phyloP scores from a whole-genome alignment of 2,888 invertebrate genomes.

The Hemaris fuciformis region DNA sequence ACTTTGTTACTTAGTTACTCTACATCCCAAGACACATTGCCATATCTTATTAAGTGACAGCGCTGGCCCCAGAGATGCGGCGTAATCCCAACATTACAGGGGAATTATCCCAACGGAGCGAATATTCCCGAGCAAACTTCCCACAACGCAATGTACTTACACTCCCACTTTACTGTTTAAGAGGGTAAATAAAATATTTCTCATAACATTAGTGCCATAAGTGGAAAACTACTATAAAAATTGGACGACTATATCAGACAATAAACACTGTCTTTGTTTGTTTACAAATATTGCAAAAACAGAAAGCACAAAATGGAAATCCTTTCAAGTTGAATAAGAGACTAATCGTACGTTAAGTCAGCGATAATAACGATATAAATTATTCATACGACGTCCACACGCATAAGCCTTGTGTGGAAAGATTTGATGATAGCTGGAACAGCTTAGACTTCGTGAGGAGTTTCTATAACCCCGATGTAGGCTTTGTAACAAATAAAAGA shows the following conservation, averaged over 20 bases:
- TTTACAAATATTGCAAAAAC: not conserved
- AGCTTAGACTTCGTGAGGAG: slow-evolving; percentile 32
- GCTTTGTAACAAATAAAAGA: not conserved
- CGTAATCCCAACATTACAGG: slow-evolving; percentile 62
- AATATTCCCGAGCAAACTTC: slow-evolving; percentile 45
- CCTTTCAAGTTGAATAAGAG: slow-evolving; percentile 40
- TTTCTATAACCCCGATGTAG: not conserved
- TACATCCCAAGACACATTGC: slow-evolving; percentile 38
- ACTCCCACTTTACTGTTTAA: slow-evolving; percentile 29
- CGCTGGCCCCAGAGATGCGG: slow-evolving; percentile 37
- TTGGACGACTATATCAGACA: not conserved
- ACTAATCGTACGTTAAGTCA: slow-evolving; percentile 46
- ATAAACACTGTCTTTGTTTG: not conserved
- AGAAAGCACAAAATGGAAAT: slow-evolving; percentile 19
- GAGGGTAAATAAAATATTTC: slow-evolving; percentile 39
- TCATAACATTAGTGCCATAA: slow-evolving; percentile 35
- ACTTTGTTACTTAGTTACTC: slow-evolving; percentile 29
- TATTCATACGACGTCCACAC: slow-evolving; percentile 57
- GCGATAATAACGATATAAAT: slow-evolving; percentile 60
- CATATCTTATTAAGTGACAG: slow-evolving; percentile 52
- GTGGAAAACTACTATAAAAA: slow-evolving; percentile 25
- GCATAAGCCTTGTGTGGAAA: slow-evolving; percentile 49
- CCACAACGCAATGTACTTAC: slow-evolving; percentile 32
- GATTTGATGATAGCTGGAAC: slow-evolving; percentile 55
- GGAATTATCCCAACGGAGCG: slow-evolving; percentile 53